Base-by-base conservation (phyloP, 2,888 invertebrate species). In the Dryomyza anilis region DNA sequence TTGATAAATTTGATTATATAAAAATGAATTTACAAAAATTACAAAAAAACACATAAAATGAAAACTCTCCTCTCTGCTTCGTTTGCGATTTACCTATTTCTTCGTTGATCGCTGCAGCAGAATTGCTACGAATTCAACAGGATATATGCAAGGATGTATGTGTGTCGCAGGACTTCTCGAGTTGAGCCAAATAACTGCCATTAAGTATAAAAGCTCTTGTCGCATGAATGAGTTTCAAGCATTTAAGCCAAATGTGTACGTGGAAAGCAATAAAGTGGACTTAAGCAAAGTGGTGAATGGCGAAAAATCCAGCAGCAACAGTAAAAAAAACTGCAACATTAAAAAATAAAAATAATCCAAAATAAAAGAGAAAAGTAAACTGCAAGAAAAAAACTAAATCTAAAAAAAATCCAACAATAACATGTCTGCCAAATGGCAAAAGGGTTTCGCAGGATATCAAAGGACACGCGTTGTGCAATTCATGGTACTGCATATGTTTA, bases 121-220 rank as follows among this genome's bases (percentile, higher is more conserved):
- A 43, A 16, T 43, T 43, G 39, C 16, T n/a, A 7, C n/a, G 16
- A 2, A 7, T 43, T 16, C n/a, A 43, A 43, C 19, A 6, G 16
- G 19, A 43, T 16, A 39, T 5, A 39, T 16, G 3, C 16, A 16
- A 43, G 2, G 16, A n/a, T 19, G 50, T 25, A 52, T 29, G 50
- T n/a, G n/a, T 43, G 19, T 16, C 16, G 27, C 50, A 52, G 50
- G 27, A 52, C 16, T 19, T 33, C 30, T 33, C 48, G 48, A 10
- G 39, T 12, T 39, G 39, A 16, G 12, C 76, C 73, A 72, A 77
- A 77, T 75, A 76, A 74, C 74, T 73, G 71, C 73, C 71, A 77
- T 77, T 76, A 77, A 76, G 75, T 72, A 76, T 76, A 74, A 77
- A 76, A 77, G 75, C 74, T 73, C 71, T 73, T 77, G 71, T 72